phyloP scores from a whole-genome alignment of 2,113 vertebrate species.

The Mustela lutreola region DNA sequence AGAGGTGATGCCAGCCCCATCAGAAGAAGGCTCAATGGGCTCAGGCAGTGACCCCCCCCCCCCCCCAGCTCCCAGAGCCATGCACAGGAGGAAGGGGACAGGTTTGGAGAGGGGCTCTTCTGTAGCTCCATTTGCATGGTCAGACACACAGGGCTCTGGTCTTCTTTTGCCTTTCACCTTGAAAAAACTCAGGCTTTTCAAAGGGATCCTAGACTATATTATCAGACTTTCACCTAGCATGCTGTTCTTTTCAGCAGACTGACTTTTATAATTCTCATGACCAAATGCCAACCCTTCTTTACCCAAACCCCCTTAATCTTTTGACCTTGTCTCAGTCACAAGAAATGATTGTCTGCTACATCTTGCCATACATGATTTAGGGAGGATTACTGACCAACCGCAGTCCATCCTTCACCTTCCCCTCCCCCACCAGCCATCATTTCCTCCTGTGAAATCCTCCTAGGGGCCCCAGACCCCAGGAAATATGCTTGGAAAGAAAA shows the following conservation, averaged over 20 bases:
- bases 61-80: accelerated
- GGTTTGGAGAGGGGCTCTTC: neutral
- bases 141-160: neutral
- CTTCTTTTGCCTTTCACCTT: neutral
- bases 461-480: neutral
- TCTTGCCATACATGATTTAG: slow-evolving; percentile 45
- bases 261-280: slow-evolving; percentile 53
- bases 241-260: slow-evolving; percentile 30
- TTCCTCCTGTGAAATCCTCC: neutral
- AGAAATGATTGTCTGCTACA: slow-evolving; percentile 68
- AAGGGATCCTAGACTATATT: neutral
- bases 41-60: neutral
- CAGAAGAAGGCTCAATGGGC: neutral
- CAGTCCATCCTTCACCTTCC: neutral
- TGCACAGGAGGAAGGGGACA: too few species aligned
- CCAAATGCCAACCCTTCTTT: slow-evolving; percentile 33
- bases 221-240: neutral
- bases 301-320: slow-evolving; percentile 71
- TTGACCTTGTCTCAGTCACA: slow-evolving; percentile 69
- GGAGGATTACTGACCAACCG: slow-evolving; percentile 44
- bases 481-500: neutral
- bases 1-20: neutral
- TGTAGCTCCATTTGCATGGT: neutral
- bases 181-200: neutral
- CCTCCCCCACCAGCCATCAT: neutral